A percentile compares a stretch with the other conserved stretches of the same genome.
These are phyloP conservation scores for Sebastiscus tertius DNA, from an alignment of 2,797 vertebrate genomes.

Conservation along the genomic window DNA sequence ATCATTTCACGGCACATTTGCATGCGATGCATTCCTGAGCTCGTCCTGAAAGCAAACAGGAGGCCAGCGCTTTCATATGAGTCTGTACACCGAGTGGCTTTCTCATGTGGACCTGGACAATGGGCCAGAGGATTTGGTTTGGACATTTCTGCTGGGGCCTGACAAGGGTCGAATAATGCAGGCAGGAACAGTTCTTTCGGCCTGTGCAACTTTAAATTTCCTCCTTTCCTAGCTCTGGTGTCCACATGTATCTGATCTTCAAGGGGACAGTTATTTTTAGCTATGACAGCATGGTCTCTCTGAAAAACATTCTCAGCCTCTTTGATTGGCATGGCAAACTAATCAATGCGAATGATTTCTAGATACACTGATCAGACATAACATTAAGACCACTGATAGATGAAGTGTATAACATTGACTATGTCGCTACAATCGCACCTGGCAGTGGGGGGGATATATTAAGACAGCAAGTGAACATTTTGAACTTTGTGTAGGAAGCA, in stretches of 20 bases:
- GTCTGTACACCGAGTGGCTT: conserved; percentile 35
- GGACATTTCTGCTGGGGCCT: conserved; percentile 45
- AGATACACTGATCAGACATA: neutral
- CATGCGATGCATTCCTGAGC: conserved; percentile 62
- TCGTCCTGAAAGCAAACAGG: conserved; percentile 51
- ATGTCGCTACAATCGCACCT: rapidly evolving
- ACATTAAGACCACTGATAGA: too few species aligned
- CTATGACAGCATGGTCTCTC: conserved; percentile 12
- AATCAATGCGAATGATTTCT: neutral
- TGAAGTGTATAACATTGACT: too few species aligned
- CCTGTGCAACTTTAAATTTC: neutral
- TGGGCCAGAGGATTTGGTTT: conserved; percentile 51
- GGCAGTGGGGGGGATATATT: too few species aligned
- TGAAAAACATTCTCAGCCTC: neutral
- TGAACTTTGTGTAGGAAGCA: too few species aligned
- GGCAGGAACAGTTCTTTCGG: neutral
- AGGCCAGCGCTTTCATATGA: conserved; percentile 40
- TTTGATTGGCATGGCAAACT: neutral
- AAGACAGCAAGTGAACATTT: too few species aligned
- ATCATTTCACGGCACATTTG: conserved; percentile 69
- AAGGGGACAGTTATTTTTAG: conserved; percentile 50
- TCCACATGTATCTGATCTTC: conserved; percentile 35
- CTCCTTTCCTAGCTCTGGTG: neutral
- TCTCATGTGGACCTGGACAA: conserved; percentile 53
- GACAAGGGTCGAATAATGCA: neutral